Conservation (phyloP, 2,113 vertebrate genomes). For the Sphyrna mokarran region DNA sequence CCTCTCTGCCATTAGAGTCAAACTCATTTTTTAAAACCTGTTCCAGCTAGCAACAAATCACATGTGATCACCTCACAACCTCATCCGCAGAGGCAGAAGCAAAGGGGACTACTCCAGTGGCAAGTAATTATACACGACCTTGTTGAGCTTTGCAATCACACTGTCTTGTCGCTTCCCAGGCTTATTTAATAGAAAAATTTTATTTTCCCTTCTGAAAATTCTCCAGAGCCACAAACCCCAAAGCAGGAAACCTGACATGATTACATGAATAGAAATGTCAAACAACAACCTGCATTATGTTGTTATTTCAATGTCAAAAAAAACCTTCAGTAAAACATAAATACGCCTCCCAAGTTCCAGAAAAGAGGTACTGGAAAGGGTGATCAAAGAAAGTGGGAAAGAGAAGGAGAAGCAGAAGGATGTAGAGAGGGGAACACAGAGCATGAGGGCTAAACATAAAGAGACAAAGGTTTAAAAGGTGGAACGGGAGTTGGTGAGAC, state of each 20-base stretch:
- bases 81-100: background rate
- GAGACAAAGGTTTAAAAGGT: background rate
- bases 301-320: background rate
- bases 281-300: background rate
- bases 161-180: background rate
- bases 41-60: background rate
- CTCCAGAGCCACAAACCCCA: background rate
- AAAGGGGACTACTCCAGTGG: background rate
- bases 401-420: too few relatives aligned
- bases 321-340: background rate
- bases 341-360: background rate
- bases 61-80: background rate
- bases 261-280: background rate
- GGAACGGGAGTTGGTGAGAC: background rate
- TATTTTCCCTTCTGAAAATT: background rate
- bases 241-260: background rate
- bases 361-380: background rate
- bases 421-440: too few relatives aligned
- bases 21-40: background rate
- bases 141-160: background rate
- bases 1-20: background rate
- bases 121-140: background rate
- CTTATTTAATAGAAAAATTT: background rate
- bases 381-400: background rate
- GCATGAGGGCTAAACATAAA: background rate